Conservation (phyloP, 2,797 vertebrate genomes). For the Alcedo quadribrachys region DNA sequence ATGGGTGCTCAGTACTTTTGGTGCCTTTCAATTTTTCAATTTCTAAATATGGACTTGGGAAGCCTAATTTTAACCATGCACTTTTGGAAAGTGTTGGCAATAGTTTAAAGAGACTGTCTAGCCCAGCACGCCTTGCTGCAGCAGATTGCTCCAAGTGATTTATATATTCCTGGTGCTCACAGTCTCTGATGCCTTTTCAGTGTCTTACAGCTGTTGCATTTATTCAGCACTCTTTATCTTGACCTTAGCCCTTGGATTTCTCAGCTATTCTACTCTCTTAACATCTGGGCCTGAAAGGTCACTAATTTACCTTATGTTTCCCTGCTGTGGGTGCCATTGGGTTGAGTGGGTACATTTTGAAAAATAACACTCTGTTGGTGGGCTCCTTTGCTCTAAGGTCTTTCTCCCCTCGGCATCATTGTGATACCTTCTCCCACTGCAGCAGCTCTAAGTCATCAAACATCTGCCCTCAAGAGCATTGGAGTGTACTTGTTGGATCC, state of each 20-base stretch:
- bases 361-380: slow-evolving; percentile 70
- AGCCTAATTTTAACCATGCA: slow-evolving; percentile 61
- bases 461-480: background rate
- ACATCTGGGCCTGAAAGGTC: slow-evolving; percentile 67
- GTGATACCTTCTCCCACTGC: slow-evolving; percentile 22
- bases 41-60: slow-evolving; percentile 43
- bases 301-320: slow-evolving; percentile 65
- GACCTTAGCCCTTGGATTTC: slow-evolving; percentile 65
- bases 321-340: slow-evolving; percentile 43
- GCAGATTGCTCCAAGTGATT: slow-evolving; percentile 37
- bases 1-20: slow-evolving; percentile 45
- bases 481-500: slow-evolving; percentile 19
- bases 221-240: slow-evolving; percentile 70
- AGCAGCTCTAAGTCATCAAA: slow-evolving; percentile 26
- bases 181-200: slow-evolving; percentile 63
- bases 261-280: slow-evolving; percentile 57
- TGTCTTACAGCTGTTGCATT: slow-evolving; percentile 70
- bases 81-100: slow-evolving; percentile 65
- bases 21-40: slow-evolving; percentile 45
- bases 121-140: slow-evolving; percentile 47
- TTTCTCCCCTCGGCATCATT: background rate
- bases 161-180: slow-evolving; percentile 56
- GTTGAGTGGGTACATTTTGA: slow-evolving; percentile 62
- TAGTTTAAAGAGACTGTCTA: slow-evolving; percentile 62
- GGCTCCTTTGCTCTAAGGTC: slow-evolving; percentile 34